Evolutionary conservation across 2,888 invertebrate genomes (phyloP).

Genomic region (Caenorhabditis sp.): DNA sequence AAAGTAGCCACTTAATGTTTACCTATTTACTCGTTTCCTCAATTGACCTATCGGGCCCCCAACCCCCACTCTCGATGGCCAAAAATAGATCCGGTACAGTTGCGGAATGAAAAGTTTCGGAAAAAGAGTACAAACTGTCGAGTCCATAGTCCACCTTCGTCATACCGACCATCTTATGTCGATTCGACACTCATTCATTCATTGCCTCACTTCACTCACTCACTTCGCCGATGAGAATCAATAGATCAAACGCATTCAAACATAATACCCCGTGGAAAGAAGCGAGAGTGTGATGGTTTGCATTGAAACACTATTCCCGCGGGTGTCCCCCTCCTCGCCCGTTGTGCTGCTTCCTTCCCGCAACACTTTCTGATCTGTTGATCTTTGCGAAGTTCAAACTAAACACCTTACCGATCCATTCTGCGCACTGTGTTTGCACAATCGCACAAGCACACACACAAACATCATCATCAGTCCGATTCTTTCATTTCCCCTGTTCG

Average conservation of each 20-base stretch:
- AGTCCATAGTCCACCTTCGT: too few species aligned
- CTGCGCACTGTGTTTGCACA: conserved; percentile 5
- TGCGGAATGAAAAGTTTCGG: too few species aligned
- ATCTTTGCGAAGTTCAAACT: conserved; percentile 45
- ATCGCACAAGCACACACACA: conserved; percentile 1
- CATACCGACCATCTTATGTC: background rate
- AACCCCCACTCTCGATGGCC: background rate
- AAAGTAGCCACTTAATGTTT: conserved; percentile 18
- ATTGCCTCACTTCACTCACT: conserved; percentile 9
- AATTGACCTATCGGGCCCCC: background rate
- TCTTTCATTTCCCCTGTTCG: conserved; percentile 5
- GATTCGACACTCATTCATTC: background rate
- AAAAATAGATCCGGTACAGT: conserved; percentile 5
- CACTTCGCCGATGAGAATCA: conserved; percentile 6
- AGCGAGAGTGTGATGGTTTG: conserved; percentile 12
- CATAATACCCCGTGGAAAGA: conserved; percentile 19
- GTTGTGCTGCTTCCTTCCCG: background rate
- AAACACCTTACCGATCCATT: conserved; percentile 29
- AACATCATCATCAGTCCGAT: background rate
- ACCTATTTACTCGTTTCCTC: background rate
- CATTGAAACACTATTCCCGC: conserved; percentile 27
- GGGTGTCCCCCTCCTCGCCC: background rate
- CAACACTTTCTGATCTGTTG: conserved; percentile 50
- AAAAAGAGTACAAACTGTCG: background rate
- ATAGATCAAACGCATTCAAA: conserved; percentile 22